Percentiles rank a stretch among this genome's conserved stretches.
Conservation (phyloP, 2,797 vertebrate genomes). For the Delichon dasypus region DNA sequence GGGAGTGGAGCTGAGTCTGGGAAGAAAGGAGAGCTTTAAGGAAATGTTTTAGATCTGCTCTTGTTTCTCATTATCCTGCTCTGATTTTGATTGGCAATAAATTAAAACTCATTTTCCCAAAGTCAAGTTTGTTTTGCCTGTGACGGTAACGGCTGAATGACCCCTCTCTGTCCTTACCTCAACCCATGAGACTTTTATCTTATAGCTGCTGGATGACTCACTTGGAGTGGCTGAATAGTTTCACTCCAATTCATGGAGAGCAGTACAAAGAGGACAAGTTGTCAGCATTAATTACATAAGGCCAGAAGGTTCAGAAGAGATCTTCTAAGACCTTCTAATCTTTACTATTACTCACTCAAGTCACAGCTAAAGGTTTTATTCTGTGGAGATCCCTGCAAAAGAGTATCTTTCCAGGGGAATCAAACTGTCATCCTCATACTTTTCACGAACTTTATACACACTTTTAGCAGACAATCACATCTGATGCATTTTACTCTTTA, state of each 20-base stretch:
- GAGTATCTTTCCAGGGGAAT: background rate
- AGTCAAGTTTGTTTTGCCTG: background rate
- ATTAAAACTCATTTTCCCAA: background rate
- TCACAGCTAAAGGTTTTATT: background rate
- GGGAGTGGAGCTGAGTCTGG: accelerated
- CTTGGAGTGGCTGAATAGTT: background rate
- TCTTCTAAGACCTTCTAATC: background rate
- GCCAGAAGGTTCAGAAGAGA: background rate
- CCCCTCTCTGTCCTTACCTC: background rate
- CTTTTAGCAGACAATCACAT: background rate
- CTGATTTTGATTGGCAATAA: background rate
- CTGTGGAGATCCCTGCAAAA: background rate
- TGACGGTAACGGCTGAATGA: background rate
- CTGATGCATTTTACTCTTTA: background rate
- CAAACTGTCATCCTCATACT: background rate
- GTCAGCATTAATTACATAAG: background rate
- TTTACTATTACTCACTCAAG: background rate
- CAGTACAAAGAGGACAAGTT: background rate
- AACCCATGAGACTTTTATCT: background rate
- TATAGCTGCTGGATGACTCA: background rate
- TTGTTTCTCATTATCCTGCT: background rate
- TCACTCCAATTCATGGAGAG: background rate
- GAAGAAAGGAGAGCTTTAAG: background rate
- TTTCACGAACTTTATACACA: background rate
- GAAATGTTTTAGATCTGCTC: background rate